phyloP scores from a whole-genome alignment of 2,888 invertebrate genomes.

The Priapulus caudatus region DNA sequence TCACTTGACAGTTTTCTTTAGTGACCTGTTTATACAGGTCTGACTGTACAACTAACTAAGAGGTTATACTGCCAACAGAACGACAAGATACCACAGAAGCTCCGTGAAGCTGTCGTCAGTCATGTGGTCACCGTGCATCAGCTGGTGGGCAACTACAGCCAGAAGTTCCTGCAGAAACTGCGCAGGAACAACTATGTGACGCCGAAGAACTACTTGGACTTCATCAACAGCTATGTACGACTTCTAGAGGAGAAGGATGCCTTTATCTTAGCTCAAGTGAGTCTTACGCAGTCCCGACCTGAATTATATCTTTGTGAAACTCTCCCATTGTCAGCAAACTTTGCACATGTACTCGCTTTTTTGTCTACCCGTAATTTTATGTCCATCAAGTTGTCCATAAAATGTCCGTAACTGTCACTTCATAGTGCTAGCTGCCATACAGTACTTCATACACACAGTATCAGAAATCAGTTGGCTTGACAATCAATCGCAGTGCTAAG shows the following conservation, averaged over 20 bases:
- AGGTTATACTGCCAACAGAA: too few species aligned
- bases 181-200: constrained; percentile 75
- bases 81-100: constrained; percentile 51
- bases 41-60: too few species aligned
- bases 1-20: too few species aligned
- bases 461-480: too few species aligned
- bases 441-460: too few species aligned
- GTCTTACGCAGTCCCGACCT: background rate
- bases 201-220: constrained; percentile 82
- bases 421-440: too few species aligned
- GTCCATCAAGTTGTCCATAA: too few species aligned
- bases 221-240: constrained; percentile 60
- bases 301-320: constrained; percentile 14
- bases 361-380: constrained; percentile 5
- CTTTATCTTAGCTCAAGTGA: constrained; percentile 43
- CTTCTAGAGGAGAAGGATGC: constrained; percentile 57
- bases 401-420: too few species aligned
- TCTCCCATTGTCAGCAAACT: background rate
- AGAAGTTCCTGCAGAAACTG: constrained; percentile 57
- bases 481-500: too few species aligned
- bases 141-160: constrained; percentile 56
- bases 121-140: constrained; percentile 78
- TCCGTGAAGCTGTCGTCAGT: constrained; percentile 57
- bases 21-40: too few species aligned
- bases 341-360: background rate